Evolutionary conservation across 2,797 vertebrate genomes (phyloP).

Genomic region (Sparus aurata): DNA sequence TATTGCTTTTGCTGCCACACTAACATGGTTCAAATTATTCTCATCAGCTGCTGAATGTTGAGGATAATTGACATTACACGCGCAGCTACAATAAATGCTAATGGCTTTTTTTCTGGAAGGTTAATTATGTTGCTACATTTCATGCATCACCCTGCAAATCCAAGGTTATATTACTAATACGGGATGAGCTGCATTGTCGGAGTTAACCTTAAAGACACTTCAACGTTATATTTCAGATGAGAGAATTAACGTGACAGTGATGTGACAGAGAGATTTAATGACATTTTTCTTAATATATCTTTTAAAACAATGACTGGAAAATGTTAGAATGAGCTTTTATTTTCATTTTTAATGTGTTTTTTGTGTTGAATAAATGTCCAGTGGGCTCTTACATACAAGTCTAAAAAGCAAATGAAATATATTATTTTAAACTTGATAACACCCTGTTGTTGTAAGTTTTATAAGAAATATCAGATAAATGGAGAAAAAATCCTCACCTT

Average conservation of each 20-base stretch:
- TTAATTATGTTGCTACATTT: slow-evolving; percentile 46
- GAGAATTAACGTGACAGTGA: background rate
- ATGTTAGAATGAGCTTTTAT: background rate
- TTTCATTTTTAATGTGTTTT: too few species aligned
- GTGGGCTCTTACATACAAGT: background rate
- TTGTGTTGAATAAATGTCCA: background rate
- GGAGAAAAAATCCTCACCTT: slow-evolving; percentile 55
- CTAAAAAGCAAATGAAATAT: background rate
- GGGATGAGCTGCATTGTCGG: background rate
- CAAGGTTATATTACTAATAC: slow-evolving; percentile 19
- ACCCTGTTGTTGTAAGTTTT: background rate
- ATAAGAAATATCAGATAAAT: background rate
- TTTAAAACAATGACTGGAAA: background rate
- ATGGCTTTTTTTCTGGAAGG: slow-evolving; percentile 38
- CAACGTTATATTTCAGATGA: background rate
- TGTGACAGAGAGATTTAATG: background rate
- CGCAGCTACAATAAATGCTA: slow-evolving; percentile 21
- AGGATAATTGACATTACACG: slow-evolving; percentile 44
- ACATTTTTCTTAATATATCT: background rate
- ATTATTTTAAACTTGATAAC: too few species aligned
- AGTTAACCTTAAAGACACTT: slow-evolving; percentile 1
- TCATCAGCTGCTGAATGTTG: slow-evolving; percentile 25
- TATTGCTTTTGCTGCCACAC: slow-evolving; percentile 3
- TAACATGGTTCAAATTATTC: slow-evolving; percentile 27
- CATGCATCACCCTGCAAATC: slow-evolving; percentile 11